Base-by-base conservation (phyloP, 2,888 invertebrate species). In the Hirtodrosophila histrioides region DNA sequence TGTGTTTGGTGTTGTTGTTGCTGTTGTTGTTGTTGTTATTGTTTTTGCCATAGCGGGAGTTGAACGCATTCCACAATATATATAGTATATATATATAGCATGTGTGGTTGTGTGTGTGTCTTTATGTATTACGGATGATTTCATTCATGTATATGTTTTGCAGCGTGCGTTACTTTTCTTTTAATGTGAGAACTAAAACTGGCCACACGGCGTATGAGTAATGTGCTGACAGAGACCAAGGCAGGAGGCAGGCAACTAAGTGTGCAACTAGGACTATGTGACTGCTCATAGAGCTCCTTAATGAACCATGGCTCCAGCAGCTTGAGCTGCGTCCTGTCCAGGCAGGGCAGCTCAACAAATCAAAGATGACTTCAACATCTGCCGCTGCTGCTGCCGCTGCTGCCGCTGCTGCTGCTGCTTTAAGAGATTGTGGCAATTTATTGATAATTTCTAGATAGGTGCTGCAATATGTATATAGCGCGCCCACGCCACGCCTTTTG, bases 21-120 rank as follows among this genome's bases (percentile, higher is more conserved):
- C 43, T 40, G 46, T 69, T 78, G 36, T 66, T 68, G 44, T 66
- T 69, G 51, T 40, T 71, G 57, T 66, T 57, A 31, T 55, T 56
- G 12, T 57, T 64, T 49, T 56, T 63, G 53, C 57, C 45, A 58
- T 68, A 39, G 72, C 60, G 69, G 64, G 64, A 66, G 69, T 73
- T 69, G 86, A 85, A 86, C 76, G 69, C 83, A 75, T 71, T 85
- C 74, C 70, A 80, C 70, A 87, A 72, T 83, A 75, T 79, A 60
- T 8, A 31, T 31, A 7, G 9, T 31, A 31, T 8, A 7, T 31
- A 7, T 31, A 3, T 49, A n/a, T n/a, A n/a, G n/a, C n/a, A 41
- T 36, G 9, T 50, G 37, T 53, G 51, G 55, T 35, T 37, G 39
- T 55, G 37, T 35, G 55, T 73, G 63, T 50, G 61, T 61, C 36